Evolutionary conservation across 2,113 vertebrate genomes (phyloP).

Genomic region (Enhydra lutris): DNA sequence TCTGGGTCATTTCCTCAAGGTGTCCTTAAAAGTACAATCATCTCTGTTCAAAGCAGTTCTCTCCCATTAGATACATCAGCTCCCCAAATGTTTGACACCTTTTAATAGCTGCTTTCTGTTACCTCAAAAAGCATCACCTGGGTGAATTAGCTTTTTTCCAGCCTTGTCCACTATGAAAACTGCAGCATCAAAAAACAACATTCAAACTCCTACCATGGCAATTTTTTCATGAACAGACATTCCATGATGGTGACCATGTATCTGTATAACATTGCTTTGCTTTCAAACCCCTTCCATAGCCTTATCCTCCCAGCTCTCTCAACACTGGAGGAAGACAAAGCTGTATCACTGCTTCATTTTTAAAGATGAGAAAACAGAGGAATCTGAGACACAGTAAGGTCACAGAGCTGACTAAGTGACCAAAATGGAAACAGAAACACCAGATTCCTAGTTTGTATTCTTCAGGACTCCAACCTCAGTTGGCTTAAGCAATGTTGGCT

Average conservation of each 20-base stretch:
- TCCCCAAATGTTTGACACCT: neutral
- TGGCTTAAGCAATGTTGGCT: neutral
- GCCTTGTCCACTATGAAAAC: neutral
- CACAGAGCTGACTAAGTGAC: neutral
- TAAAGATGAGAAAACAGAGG: neutral
- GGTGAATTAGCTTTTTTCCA: neutral
- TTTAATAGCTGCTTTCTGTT: conserved; percentile 42
- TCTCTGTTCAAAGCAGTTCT: neutral
- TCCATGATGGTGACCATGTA: neutral
- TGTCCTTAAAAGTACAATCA: neutral
- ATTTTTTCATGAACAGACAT: neutral
- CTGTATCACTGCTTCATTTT: neutral
- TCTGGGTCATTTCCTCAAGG: neutral
- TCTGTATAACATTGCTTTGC: neutral
- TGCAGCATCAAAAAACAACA: neutral
- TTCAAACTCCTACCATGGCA: neutral
- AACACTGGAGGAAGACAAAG: neutral
- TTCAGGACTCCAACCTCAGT: neutral
- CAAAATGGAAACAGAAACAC: neutral
- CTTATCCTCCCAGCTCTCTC: neutral
- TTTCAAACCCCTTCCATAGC: neutral
- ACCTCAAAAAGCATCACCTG: neutral
- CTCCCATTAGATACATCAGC: neutral
- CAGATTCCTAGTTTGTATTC: neutral
- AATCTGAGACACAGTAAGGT: neutral